phyloP scores from a whole-genome alignment of 2,797 vertebrate genomes.

The Dendrocincla tyrannina region DNA sequence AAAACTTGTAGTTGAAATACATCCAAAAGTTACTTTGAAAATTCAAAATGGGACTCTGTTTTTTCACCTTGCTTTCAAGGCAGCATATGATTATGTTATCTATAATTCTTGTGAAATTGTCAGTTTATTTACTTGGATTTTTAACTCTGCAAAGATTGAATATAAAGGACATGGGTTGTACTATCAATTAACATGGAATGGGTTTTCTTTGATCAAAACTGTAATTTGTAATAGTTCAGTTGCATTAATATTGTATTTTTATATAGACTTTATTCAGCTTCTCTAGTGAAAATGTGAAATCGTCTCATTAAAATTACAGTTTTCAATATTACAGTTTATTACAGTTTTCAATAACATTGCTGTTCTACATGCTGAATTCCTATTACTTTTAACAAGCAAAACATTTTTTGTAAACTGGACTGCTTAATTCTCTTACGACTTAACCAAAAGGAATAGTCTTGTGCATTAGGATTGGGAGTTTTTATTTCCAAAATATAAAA shows the following conservation, averaged over 20 bases:
- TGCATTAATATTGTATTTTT: not conserved
- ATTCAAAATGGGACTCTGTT: not conserved
- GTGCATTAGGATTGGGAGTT: not conserved
- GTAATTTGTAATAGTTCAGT: not conserved
- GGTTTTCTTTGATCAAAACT: not conserved
- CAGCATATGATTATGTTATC: not conserved
- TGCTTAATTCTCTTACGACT: not conserved
- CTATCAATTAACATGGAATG: not conserved
- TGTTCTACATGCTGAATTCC: not conserved
- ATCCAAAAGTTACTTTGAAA: not conserved
- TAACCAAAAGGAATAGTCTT: not conserved
- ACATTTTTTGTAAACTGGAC: not conserved
- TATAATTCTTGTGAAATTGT: not conserved
- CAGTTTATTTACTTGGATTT: not conserved
- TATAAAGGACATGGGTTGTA: not conserved
- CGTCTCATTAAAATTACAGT: not conserved
- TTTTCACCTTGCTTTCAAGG: not conserved
- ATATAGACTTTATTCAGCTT: not conserved
- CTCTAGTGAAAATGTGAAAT: not conserved
- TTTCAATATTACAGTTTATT: no score
- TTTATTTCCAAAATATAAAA: not conserved
- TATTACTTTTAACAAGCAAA: not conserved
- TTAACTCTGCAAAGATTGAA: not conserved
- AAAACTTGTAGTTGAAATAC: not conserved
- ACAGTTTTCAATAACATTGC: not conserved